Base-by-base conservation (phyloP, 2,888 invertebrate genomes). In the Melanostoma scalare region DNA sequence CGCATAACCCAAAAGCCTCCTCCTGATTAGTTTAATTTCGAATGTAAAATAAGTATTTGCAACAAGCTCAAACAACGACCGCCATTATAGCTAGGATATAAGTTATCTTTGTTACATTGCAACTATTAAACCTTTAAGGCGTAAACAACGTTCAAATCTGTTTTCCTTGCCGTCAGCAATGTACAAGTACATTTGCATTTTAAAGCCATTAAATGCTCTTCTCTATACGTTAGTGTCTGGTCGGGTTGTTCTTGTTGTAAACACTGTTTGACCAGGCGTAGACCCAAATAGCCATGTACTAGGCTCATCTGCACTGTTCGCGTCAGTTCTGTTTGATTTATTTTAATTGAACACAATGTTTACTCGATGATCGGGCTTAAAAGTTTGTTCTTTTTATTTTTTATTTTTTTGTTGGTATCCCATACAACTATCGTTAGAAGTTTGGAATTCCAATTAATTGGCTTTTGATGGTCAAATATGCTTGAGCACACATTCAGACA, bases 391-490 rank as follows among this genome's bases (percentile, higher is more conserved):
- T 48, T 73, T 67, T 58, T 72, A 31, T 68, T 61, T 52, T 52
- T 42, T 67, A 67, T 50, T 42, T 50, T 44, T 4, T 6, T 33
- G 6, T 9, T 5, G 30, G 10, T 42, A 55, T 42, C 10, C 4
- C 48, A 33, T 6, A 35, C 52, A 10, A 68, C 61, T 52, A 33
- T 50, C 3, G 42, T 5, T 55, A 53, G 35, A 33, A 56, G 68
- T 46, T 20, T 77, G 46, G 63, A 78, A 73, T 82, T 82, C 77
- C 82, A 82, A 78, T 82, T 82, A 82, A 82, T 82, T 77, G 82
- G 77, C 77, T 78, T 78, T 78, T 78, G 77, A 82, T 82, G 63
- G 82, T 73, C 73, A 77, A 77, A 82, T 65, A 68, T 63, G 63
- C 60, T 31, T 40, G 52, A 52, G 10, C 31, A 69, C 44, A 65